Base-by-base conservation (phyloP, 2,797 vertebrate species). In the Betta splendens region DNA sequence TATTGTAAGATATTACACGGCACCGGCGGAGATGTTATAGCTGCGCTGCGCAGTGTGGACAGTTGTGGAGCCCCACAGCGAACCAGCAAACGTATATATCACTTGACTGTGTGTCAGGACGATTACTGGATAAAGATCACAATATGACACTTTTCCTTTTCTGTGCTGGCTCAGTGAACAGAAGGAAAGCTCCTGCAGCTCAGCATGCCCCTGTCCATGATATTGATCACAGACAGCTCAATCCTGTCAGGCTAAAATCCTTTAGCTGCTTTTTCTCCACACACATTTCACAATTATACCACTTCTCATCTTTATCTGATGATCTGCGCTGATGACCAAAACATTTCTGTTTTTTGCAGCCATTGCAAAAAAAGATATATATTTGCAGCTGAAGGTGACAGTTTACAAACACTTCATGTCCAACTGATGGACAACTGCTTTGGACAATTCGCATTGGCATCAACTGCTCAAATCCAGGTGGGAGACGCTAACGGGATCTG, bases 81-180 rank as follows among this genome's bases (percentile, higher is more conserved):
- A 88, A 91, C 85, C 44, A 55, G 88, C 77, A 73, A 86, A 87
- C 86, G 90, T 93, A 95, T 96, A 93, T 90, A 95, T 97, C 95
- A 95, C 89, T 89, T 93, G 92, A 89, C 90, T 85, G 88, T 83
- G 85, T 87, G 94, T 95, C 95, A 95, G 93, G 92, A 92, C 93
- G 94, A 96, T 94, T 93, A 94, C 93, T 94, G 94, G 94, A 97
- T 96, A 96, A 95, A 95, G 94, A 97, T 96, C 95, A 92, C 94
- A 94, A 95, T 96, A 97, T 97, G 95, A 97, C 95, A 95, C 92
- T 89, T 96, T 95, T 94, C 94, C 95, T 95, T 94, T 95, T 89
- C 88, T 91, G 86, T 93, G 92, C 93, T 91, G 86, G 85, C 89
- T 90, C 85, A 93, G 92, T 93, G 93, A 94, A 93, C 94, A 93